These are phyloP conservation scores for Dasyprocta punctata DNA, from an alignment of 2,113 vertebrate species.

Conservation along the genomic window DNA sequence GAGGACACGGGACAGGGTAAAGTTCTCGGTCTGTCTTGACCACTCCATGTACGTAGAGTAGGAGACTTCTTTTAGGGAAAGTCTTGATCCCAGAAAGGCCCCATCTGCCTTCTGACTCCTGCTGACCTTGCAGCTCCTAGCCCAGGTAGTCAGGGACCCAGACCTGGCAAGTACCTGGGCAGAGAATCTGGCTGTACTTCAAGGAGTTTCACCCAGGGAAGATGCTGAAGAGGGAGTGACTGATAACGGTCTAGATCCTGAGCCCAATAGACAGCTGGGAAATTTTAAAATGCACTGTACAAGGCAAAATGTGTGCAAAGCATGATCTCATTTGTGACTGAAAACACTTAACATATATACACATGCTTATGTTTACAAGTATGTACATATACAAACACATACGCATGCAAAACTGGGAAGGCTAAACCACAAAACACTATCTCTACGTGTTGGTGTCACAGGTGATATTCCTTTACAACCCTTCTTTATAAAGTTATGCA, in stretches of 20 bases:
- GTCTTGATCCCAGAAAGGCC: neutral
- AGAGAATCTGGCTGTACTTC: neutral
- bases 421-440: slow-evolving; percentile 47
- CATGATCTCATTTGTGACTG: neutral
- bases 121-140: neutral
- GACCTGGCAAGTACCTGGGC: neutral
- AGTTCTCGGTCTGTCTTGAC: neutral
- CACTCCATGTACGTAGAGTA: neutral
- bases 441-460: neutral
- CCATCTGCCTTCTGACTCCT: slow-evolving; percentile 27
- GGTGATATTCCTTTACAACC: slow-evolving; percentile 32
- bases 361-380: neutral
- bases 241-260: slow-evolving; percentile 23
- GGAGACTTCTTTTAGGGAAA: slow-evolving; percentile 25
- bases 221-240: slow-evolving; percentile 21
- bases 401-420: neutral
- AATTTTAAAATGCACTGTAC: slow-evolving; percentile 29
- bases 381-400: neutral
- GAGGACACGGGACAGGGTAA: neutral
- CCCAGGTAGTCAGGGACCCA: slow-evolving; percentile 2
- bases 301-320: slow-evolving; percentile 17
- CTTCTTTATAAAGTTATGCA: slow-evolving; percentile 34
- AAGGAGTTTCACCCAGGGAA: neutral
- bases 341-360: neutral
- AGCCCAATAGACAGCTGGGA: neutral